Evolutionary conservation across 2,797 vertebrate genomes (phyloP).

Genomic region (Tamandua tetradactyla): DNA sequence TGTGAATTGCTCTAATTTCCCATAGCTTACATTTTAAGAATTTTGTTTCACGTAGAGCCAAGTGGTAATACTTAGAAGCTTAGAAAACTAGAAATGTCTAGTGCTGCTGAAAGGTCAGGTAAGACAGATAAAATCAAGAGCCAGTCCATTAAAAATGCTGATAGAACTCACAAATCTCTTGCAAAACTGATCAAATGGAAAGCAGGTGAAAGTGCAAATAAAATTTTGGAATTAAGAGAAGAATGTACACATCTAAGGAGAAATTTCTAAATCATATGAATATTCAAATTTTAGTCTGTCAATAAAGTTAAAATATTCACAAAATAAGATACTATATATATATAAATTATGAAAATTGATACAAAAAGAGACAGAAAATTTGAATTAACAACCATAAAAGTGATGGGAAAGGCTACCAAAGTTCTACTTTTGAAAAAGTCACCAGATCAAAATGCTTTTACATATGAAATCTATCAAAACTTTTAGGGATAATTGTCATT

Average conservation of each 20-base stretch:
- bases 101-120: not conserved
- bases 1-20: not conserved
- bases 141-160: not conserved
- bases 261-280: not conserved
- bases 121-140: not conserved
- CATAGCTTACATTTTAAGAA: not conserved
- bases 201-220: constrained; percentile 3
- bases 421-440: not conserved
- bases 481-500: not conserved
- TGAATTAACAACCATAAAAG: not conserved
- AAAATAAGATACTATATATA: not conserved
- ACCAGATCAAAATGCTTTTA: not conserved
- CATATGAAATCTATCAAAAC: not conserved
- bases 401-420: not conserved
- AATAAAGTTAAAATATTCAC: constrained; percentile 12
- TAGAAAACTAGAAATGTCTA: not conserved
- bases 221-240: not conserved
- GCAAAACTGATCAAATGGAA: not conserved
- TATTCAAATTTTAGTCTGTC: not conserved
- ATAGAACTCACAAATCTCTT: not conserved
- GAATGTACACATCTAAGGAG: not conserved
- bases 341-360: not conserved
- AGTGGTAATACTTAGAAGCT: not conserved
- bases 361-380: not conserved
- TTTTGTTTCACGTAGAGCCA: not conserved